Percentiles rank a stretch among this genome's conserved stretches.
Evolutionary conservation across 2,113 vertebrate species (phyloP).

Genomic region (Ciconia boyciana): DNA sequence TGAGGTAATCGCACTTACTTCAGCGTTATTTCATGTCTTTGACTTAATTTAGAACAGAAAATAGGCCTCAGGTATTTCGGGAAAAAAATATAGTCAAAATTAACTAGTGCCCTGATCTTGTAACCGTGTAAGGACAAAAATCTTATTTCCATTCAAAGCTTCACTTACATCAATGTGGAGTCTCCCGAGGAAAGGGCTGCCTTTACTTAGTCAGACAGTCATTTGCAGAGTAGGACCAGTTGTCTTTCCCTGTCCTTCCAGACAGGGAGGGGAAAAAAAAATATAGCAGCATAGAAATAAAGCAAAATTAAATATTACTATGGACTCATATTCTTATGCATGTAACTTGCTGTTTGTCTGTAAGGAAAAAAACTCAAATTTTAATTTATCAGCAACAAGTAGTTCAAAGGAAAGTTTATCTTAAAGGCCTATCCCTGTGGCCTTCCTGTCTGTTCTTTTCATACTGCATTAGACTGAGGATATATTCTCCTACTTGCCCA

Average conservation of each 20-base stretch:
- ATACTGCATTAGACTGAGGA: no score
- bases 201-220: neutral
- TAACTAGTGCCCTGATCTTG: neutral
- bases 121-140: neutral
- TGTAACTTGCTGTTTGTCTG: neutral
- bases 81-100: neutral
- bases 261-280: neutral
- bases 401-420: neutral
- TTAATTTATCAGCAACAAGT: neutral
- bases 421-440: neutral
- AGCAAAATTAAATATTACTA: neutral
- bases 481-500: neutral
- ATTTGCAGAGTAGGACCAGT: neutral
- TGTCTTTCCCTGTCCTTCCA: neutral
- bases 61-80: conserved; percentile 13
- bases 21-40: neutral
- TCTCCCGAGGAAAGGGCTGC: neutral
- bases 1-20: conserved; percentile 9
- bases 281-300: neutral
- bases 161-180: neutral
- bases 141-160: neutral
- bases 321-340: neutral
- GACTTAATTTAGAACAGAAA: conserved; percentile 24
- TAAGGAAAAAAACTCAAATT: neutral
- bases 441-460: neutral